Base-by-base conservation (phyloP, 2,797 vertebrate genomes). In the Brachyalestes nurse region DNA sequence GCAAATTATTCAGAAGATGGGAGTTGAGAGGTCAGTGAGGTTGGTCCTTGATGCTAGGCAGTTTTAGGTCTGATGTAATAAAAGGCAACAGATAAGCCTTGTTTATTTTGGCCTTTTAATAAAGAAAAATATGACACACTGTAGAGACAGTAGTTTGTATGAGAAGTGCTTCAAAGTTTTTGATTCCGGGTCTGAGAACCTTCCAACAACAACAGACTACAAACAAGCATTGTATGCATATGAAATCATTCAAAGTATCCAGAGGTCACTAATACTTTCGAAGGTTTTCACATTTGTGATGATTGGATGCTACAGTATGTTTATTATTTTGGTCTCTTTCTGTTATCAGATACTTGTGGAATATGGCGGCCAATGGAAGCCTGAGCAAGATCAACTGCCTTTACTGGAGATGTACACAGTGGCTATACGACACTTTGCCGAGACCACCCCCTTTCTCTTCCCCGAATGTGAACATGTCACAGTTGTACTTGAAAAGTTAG, bases 401-500 rank as follows among this genome's bases (percentile, higher is more conserved):
- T 93, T 99, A 85, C 82, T 99, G 91, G 96, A 98, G 93, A 97
- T 99, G 84, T 99, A 99, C 90, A 98, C 95, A 14, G 95, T 97
- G 90, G 97, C 98, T 73, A 97, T 99, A 89, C 95, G 96, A 90
- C 97, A 95, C 91, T 99, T 96, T 4, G 96, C 98, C 58, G 96
- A 97, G 91, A 96, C 98, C 62, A 91, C 95, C 83, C 96, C 96
- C 87, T 96, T 94, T 88, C 97, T 99, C 92, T 96, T 96, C 93
- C 95, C 96, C 42, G 96, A 98, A 93, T 99, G 98, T 96, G 98
- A 98, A 94, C 97, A 98, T 71, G 96, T 97, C 87, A 95, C 96
- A 87, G 95, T 98, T 91, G 97, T 99, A 93, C 96, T 99, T 91
- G 97, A 99, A 92, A 97, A 98, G 91, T 95, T 99, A 94, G 95